Base-by-base conservation (phyloP, 2,797 vertebrate species). In the Nothura maculosa region DNA sequence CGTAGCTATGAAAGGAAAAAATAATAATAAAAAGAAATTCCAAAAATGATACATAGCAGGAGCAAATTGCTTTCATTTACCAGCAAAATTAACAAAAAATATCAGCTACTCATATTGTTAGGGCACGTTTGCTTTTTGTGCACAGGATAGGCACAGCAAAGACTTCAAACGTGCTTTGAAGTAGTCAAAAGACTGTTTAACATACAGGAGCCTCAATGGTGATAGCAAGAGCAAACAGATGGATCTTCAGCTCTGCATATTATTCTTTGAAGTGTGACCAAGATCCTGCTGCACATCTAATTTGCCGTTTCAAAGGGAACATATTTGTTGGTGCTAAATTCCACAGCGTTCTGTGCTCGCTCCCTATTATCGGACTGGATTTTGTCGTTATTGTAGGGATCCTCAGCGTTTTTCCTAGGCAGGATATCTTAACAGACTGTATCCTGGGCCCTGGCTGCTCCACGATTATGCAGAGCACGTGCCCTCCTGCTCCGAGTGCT, bases 1-100 rank as follows among this genome's bases (percentile, higher is more conserved):
- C 99, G 2, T 99, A 99, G 97, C 99, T 99, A 95, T 78, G 95
- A 61, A 94, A 92, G 95, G 94, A 85, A 91, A 20, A 22, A 15
- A 24, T 10, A 21, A 43, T 43, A 50, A 50, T 24, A 50, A 50
- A 45, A 50, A n/a, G 16, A n/a, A 20, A 28, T 43, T 45, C 66
- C 87, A 91, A 45, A 94, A 90, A 80, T 80, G 21, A 94, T 90
- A 80, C 77, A 57, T 11, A 52, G 55, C 75, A 96, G 62, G 79
- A 94, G 93, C 66, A 87, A 94, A 89, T 45, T 86, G 83, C 91
- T 93, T 89, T 93, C 57, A 89, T 81, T 93, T 75, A 82, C 40
- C 85, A 52, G 66, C 89, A 83, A 69, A 92, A 92, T 32, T 48
- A 75, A 89, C 45, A 62, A 82, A 91, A 91, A 83, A 28, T 67